Evolutionary conservation across 2,888 invertebrate species (phyloP), one percentile per base, ranked within the genome.

Genomic region (Polyommatus icarus): DNA sequence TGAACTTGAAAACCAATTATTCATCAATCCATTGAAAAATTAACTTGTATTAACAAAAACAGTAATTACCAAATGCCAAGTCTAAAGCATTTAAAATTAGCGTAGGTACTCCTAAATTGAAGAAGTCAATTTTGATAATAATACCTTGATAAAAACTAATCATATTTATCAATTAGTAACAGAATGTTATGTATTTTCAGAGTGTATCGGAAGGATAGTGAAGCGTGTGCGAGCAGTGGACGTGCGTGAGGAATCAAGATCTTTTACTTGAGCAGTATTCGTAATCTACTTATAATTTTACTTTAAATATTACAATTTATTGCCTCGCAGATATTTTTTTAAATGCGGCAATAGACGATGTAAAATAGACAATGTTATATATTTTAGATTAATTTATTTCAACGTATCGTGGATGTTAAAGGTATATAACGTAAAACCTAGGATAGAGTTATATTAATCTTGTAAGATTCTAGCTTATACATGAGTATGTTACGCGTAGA

Each of bases 191-290:
- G 59, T 40, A 3, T 72, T 71, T 78, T 76, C 8, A 78, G 76
- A 76, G 36, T 72, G 36, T 40, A 72, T 73, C 57, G 46, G 71
- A 78, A 20, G 72, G 32, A 78, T 61, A 76, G 40, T 72, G 71
- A 72, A 57, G 72, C 54, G 20, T 24, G 77, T 36, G 57, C 12
- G 40, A 36, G 57, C 29, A n/a, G 32, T 15, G 57, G 29, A 54
- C 50, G 71, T 24, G 36, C 32, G 24, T 73, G 36, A 85, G 91
- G 91, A 92, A 92, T 85, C 88, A 91, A 91, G 93, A 93, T 92
- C 92, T 93, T 90, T 89, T 90, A 90, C 88, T 88, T 87, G 88
- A 92, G 92, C 93, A 93, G 93, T 93, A 93, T 93, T 93, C 90
- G 87, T 89, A 87, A 88, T 89, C 90, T 91, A 91, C 90, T 89